Percentiles rank a stretch among this genome's conserved stretches.
Conservation (phyloP, 2,888 invertebrate species). For the Thymelicus lineola region DNA sequence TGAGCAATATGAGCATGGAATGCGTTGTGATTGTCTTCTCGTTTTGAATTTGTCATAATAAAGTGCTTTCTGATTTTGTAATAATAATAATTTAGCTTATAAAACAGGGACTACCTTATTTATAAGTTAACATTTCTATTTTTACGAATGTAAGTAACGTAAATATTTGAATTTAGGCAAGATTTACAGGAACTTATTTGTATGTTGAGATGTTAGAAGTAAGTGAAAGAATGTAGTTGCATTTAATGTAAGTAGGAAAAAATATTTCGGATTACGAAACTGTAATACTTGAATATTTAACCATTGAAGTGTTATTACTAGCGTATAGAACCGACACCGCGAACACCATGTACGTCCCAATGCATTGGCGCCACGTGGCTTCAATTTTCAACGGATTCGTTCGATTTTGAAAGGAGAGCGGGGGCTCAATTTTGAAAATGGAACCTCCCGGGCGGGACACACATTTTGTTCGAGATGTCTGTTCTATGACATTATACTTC, state of each 20-base stretch:
- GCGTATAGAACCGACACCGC: no score
- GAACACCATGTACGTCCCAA: no score
- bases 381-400: no score
- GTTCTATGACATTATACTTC: no score
- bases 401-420: no score
- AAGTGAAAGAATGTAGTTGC: conserved; percentile 10
- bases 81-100: conserved; percentile 17
- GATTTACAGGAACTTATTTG: conserved; percentile 10
- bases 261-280: conserved; percentile 8
- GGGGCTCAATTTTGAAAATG: no score
- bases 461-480: no score
- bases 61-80: not conserved
- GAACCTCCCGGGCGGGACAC: no score
- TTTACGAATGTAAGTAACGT: conserved; percentile 24
- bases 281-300: not conserved
- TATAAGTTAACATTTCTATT: conserved; percentile 11
- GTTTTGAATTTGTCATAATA: not conserved
- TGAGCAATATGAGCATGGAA: no score
- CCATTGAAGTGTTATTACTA: no score
- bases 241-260: conserved; percentile 24
- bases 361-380: no score
- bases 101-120: not conserved
- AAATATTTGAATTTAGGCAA: conserved; percentile 6
- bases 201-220: conserved; percentile 11
- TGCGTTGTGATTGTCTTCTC: no score